Percentiles rank a stretch among this genome's conserved stretches.
These are phyloP conservation scores for Cabera pusaria DNA, from an alignment of 2,888 invertebrate species.

Conservation along the genomic window DNA sequence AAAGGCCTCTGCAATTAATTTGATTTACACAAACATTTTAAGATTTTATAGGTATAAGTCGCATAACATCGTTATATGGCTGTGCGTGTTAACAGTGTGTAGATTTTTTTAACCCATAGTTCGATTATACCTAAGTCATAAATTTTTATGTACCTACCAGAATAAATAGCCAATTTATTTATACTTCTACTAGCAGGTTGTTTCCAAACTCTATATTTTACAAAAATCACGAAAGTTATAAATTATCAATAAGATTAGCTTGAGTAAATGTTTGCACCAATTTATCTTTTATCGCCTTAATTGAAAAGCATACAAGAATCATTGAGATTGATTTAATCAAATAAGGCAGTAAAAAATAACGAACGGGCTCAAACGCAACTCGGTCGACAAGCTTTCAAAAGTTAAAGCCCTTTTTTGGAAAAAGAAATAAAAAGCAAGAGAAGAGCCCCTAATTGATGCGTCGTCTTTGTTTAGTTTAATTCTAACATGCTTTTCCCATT, in stretches of 20 bases:
- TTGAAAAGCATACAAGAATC: conserved; percentile 77
- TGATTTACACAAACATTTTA: conserved; percentile 8
- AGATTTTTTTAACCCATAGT: conserved; percentile 1
- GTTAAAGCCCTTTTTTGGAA: conserved; percentile 71
- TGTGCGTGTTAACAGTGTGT: conserved; percentile 5
- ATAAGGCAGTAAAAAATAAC: conserved; percentile 75
- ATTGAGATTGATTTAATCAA: conserved; percentile 80
- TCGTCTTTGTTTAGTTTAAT: conserved; percentile 84
- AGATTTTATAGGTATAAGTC: conserved; percentile 1
- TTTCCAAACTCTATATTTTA: conserved; percentile 6
- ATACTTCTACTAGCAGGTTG: conserved; percentile 3
- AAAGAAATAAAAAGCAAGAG: conserved; percentile 58
- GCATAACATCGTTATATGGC: conserved; percentile 1
- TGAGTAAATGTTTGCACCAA: conserved; percentile 21
- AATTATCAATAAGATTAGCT: conserved; percentile 3
- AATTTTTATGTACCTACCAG: conserved; percentile 6
- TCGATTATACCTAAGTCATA: conserved; percentile 6
- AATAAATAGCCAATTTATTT: conserved; percentile 8
- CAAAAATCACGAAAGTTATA: conserved; percentile 1
- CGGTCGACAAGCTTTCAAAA: conserved; percentile 76
- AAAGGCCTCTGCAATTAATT: conserved; percentile 5
- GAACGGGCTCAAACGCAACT: conserved; percentile 64
- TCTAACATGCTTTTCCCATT: conserved; percentile 84
- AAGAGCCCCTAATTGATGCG: conserved; percentile 81
- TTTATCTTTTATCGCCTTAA: conserved; percentile 73